Evolutionary conservation across 1,140 invertebrate species (phyloP).

Genomic region (Ceratosolen solmsi): DNA sequence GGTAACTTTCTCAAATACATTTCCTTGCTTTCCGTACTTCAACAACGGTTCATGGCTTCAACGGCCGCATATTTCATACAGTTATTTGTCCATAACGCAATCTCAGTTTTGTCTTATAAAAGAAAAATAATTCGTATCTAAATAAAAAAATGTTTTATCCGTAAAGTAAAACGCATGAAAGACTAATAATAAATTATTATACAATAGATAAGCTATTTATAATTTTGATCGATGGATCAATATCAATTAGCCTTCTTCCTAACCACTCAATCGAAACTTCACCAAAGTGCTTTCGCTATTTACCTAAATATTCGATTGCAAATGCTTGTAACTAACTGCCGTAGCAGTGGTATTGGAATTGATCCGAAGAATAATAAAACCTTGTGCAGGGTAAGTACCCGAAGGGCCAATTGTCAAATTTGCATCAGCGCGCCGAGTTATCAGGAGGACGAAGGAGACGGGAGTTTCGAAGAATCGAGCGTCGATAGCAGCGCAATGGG

Average conservation of each 20-base stretch:
- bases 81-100: background rate
- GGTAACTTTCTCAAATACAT: constrained; percentile 13
- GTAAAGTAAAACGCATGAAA: background rate
- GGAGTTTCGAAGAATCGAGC: background rate
- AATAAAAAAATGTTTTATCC: background rate
- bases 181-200: background rate
- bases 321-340: background rate
- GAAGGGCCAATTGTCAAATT: too few species aligned
- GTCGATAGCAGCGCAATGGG: background rate
- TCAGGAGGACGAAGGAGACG: background rate
- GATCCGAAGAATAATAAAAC: background rate
- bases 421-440: too few species aligned
- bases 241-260: background rate
- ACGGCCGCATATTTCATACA: background rate
- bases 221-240: background rate
- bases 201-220: background rate
- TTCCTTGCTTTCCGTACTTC: constrained; percentile 19
- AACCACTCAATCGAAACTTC: background rate
- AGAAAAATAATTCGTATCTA: background rate
- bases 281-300: background rate
- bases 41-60: constrained; percentile 11
- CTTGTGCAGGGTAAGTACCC: background rate
- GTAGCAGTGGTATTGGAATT: background rate
- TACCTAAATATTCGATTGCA: background rate
- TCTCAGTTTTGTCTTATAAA: background rate